phyloP scores from a whole-genome alignment of 2,888 invertebrate genomes.

The Metallyticus violacea region DNA sequence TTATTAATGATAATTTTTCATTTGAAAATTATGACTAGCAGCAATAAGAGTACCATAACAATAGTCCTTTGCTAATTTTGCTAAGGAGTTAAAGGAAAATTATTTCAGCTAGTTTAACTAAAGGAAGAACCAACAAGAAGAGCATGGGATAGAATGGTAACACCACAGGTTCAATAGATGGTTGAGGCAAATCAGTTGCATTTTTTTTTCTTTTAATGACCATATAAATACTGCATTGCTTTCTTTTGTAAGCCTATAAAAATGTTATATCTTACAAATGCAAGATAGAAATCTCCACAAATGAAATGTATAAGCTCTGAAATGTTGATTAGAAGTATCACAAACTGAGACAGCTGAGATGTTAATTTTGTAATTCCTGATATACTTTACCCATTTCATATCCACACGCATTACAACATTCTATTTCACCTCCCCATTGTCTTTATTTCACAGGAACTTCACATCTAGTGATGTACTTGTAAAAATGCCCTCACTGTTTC shows the following conservation, averaged over 20 bases:
- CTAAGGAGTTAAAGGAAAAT: background rate
- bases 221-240: background rate
- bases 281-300: background rate
- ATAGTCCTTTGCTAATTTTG: background rate
- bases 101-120: background rate
- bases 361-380: background rate
- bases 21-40: background rate
- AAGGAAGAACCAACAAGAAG: background rate
- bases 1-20: background rate
- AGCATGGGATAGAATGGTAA: background rate
- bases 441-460: background rate
- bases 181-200: background rate
- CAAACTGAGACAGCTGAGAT: background rate
- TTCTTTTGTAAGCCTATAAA: background rate
- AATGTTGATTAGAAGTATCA: background rate
- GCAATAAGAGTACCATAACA: background rate
- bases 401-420: background rate
- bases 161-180: background rate
- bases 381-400: background rate
- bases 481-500: background rate
- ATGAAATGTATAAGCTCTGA: background rate
- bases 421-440: background rate
- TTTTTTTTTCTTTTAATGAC: background rate
- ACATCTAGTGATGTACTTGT: background rate
- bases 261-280: background rate